Evolutionary conservation across 2,888 invertebrate genomes (phyloP).

Genomic region (Protophormia terraenovae): DNA sequence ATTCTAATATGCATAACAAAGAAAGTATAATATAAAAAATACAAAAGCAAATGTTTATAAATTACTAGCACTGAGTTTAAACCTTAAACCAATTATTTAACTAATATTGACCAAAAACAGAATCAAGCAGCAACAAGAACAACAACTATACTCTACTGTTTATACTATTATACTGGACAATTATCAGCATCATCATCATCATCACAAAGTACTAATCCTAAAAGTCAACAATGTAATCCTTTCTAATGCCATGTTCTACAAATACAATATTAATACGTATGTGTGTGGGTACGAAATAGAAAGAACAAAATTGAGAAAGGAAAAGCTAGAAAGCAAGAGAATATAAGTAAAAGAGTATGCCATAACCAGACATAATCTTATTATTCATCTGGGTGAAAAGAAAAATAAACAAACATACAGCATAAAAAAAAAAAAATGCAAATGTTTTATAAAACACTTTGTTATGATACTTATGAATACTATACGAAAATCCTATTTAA

Average conservation of each 20-base stretch:
- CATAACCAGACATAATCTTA: constrained; percentile 48
- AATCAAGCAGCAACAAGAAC: background rate
- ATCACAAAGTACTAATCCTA: constrained; percentile 48
- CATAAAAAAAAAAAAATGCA: constrained; percentile 40
- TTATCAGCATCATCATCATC: constrained; percentile 22
- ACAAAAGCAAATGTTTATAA: constrained; percentile 16
- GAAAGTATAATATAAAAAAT: background rate
- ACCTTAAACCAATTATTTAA: constrained; percentile 53
- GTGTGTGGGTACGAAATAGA: background rate
- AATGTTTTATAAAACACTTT: constrained; percentile 42
- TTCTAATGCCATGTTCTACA: constrained; percentile 52
- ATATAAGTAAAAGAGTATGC: background rate
- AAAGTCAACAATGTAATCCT: constrained; percentile 66
- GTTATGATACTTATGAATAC: constrained; percentile 15
- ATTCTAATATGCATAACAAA: constrained; percentile 25
- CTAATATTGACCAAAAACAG: constrained; percentile 36
- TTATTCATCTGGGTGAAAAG: constrained; percentile 31
- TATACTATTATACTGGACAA: constrained; percentile 13
- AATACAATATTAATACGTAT: constrained; percentile 50
- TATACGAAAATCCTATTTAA: constrained; percentile 10
- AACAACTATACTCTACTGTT: background rate
- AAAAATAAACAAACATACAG: background rate
- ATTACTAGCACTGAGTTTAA: constrained; percentile 6
- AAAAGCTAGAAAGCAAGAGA: background rate
- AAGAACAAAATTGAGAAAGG: background rate